Evolutionary conservation across 2,797 vertebrate species (phyloP), one percentile per base, ranked within the genome.

Genomic region (Siniperca scherzeri): DNA sequence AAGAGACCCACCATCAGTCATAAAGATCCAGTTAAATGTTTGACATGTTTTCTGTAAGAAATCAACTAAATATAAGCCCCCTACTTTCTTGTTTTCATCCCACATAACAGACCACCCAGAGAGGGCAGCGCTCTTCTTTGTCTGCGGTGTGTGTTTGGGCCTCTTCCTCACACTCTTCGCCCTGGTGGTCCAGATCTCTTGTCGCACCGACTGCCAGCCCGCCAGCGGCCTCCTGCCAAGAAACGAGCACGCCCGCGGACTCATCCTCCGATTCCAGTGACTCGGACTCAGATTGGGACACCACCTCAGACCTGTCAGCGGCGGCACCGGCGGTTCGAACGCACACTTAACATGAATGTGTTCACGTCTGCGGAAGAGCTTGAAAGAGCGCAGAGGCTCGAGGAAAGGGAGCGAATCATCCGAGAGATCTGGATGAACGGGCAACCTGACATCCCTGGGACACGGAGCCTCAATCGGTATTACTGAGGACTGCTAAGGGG

Each of bases 391-490:
- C 97, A 98, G 94, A 84, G 98, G 75, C 94, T 99, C 17, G 97
- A 98, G 92, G 97, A 99, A 84, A 89, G 98, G 62, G 98, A 99
- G 89, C 94, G 97, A 25, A 98, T 99, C 92, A 98, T 99, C 89
- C 95, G 97, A 0, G 97, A 98, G 93, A 99, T 98, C 91, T 99
- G 98, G 98, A 98, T 99, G 98, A 99, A 99, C 0, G 98, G 98
- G 0, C 98, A 99, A 84, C 98, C 98, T 0, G 98, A 99, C 90
- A 96, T 97, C 38, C 98, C 98, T 0, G 97, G 97, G n/a, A 98
- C 98, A 17, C 93, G 98, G 42, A 99, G 97, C 95, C 97, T 99
- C 80, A 99, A 99, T 85, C 96, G 97, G 68, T 99, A 99, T 95
- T 99, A 99, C 93, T 99, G 94, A 96, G 85, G 52, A 55, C 70